These are phyloP conservation scores for Neotragus pygmaeus DNA, from an alignment of 2,113 vertebrate genomes.

Conservation along the genomic window DNA sequence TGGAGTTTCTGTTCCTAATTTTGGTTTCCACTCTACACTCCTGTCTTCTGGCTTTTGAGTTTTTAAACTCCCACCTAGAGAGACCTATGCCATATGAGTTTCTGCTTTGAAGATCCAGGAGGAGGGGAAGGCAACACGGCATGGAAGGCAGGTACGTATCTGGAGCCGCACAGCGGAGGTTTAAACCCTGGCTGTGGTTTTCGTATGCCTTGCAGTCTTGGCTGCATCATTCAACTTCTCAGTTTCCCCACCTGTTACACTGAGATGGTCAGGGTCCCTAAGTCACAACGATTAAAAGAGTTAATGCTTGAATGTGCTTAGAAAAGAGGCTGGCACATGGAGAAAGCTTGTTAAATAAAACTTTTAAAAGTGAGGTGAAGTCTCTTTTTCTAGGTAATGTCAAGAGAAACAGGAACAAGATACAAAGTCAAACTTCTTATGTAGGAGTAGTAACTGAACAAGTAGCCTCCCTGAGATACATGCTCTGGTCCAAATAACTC, in stretches of 20 bases:
- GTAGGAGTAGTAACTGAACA: neutral
- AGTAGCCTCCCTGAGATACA: neutral
- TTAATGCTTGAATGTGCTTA: neutral
- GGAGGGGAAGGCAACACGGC: accelerated
- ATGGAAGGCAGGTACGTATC: neutral
- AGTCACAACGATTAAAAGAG: neutral
- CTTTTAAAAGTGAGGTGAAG: neutral
- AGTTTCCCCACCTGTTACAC: neutral
- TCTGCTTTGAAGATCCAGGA: neutral
- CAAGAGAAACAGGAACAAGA: neutral
- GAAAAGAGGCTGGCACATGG: neutral
- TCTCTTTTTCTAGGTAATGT: neutral
- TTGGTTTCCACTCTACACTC: neutral
- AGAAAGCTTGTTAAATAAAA: neutral
- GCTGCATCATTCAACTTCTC: neutral
- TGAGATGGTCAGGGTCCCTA: neutral
- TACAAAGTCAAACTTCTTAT: neutral
- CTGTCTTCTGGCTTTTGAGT: neutral
- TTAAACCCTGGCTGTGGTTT: neutral
- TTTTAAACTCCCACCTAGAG: neutral
- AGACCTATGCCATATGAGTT: neutral
- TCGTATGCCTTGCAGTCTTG: neutral
- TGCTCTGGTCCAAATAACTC: neutral
- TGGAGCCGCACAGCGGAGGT: accelerated
- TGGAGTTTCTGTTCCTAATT: neutral